Percentiles rank a stretch among this genome's conserved stretches.
phyloP scores from a whole-genome alignment of 1,140 invertebrate genomes.

The Eubasilissa regina region DNA sequence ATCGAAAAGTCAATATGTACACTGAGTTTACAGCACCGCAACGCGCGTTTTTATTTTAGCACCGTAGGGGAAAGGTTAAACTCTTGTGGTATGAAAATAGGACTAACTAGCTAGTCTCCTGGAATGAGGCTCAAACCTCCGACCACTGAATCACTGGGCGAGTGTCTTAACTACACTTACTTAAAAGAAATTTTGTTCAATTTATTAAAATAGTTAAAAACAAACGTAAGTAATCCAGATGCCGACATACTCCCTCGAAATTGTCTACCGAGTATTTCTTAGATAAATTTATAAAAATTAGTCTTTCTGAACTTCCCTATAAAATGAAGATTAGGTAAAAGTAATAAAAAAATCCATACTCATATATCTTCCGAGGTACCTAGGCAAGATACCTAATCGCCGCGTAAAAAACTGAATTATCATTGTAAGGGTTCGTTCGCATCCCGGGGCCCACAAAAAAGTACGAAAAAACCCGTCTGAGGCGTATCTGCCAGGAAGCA shows the following conservation, averaged over 20 bases:
- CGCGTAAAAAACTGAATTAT: conserved; percentile 58
- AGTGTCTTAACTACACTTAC: no score
- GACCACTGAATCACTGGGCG: no score
- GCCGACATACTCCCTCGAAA: not conserved
- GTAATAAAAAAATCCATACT: conserved; percentile 59
- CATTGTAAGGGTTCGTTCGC: conserved; percentile 56
- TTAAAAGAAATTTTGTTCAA: no score
- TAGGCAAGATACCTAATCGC: conserved; percentile 56
- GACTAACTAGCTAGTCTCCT: no score
- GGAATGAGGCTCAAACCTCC: no score
- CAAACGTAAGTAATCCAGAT: no score
- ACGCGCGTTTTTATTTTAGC: no score
- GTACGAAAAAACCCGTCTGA: conserved; percentile 59
- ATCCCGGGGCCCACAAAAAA: conserved; percentile 54
- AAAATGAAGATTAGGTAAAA: conserved; percentile 60
- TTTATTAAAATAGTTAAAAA: no score
- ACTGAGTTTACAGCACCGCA: no score
- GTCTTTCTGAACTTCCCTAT: conserved; percentile 47
- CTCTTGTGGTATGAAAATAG: no score
- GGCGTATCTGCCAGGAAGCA: conserved; percentile 60
- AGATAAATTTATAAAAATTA: not conserved
- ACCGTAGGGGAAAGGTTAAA: no score
- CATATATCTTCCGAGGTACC: conserved; percentile 56
- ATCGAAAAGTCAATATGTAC: no score
- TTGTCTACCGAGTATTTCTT: not conserved